Base-by-base conservation (phyloP, 1,140 invertebrate genomes). In the Drosophila virilis region DNA sequence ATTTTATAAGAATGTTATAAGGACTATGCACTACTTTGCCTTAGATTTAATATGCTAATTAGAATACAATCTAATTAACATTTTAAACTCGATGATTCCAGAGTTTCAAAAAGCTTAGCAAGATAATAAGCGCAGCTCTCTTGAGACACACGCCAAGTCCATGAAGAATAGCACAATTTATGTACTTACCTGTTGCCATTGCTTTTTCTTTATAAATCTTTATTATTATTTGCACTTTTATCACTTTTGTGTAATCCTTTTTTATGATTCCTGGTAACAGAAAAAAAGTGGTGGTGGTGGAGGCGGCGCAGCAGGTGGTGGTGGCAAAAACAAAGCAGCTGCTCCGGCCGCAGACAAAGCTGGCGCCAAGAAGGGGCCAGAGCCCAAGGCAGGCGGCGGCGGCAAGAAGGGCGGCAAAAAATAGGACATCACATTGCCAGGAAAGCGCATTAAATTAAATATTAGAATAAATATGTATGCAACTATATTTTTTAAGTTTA, bases 351-450 rank as follows among this genome's bases (percentile, higher is more conserved):
- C 55, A 50, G 90, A 91, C 60, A 91, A 91, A 83, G 77, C 70
- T 59, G 83, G 80, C 54, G 80, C 69, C 35, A 91, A 91, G 73
- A 91, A 90, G 57, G 90, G 78, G 69, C 83, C 74, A 58, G 90
- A 91, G n/a, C 90, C 77, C 68, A 91, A 91, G 65, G 51, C 72
- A 40, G 68, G 69, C 51, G 74, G 52, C 15, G 79, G 75, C 52
- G 79, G 77, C 35, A 89, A 89, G 38, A 88, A 91, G 54, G 90
- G 90, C 51, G 90, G 90, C 76, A 91, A 91, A 61, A 91, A 91
- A 57, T 91, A 91, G 67, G 28, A 13, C 5, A 54, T 54, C 50
- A 33, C 22, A 59, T 28, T 59, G 60, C 73, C 72, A 73, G 59
- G 42, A 76, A 85, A 85, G 60, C 64, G 67, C 75, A 72, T 68